Evolutionary conservation across 1,140 invertebrate genomes (phyloP).

Genomic region (Drosophila prosaltans): DNA sequence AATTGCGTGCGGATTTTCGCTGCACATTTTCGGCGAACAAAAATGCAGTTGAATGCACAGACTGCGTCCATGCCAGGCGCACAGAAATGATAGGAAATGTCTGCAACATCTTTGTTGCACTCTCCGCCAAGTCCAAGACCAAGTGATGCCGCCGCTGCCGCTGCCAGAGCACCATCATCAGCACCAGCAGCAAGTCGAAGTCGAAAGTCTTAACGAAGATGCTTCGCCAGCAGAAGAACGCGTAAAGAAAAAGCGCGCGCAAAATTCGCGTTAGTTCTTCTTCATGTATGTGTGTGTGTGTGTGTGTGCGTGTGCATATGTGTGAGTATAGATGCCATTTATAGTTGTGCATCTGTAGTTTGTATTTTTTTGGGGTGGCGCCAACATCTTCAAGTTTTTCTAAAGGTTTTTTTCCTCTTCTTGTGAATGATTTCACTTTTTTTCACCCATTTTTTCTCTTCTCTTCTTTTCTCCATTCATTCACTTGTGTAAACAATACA

Average conservation of each 20-base stretch:
- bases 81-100: constrained; percentile 56
- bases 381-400: constrained; percentile 61
- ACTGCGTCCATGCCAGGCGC: constrained; percentile 67
- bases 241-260: constrained; percentile 63
- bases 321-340: not conserved
- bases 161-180: constrained; percentile 11
- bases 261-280: constrained; percentile 59
- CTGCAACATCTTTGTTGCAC: constrained; percentile 52
- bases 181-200: constrained; percentile 30
- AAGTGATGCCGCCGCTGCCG: constrained; percentile 11
- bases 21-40: constrained; percentile 57
- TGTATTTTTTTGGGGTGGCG: constrained; percentile 29
- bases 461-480: not conserved
- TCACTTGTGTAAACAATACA: not conserved
- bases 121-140: constrained; percentile 25
- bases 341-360: not conserved
- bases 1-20: constrained; percentile 43
- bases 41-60: constrained; percentile 75
- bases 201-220: constrained; percentile 55
- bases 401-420: constrained; percentile 59
- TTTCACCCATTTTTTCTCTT: constrained; percentile 29
- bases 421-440: constrained; percentile 49
- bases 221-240: constrained; percentile 51
- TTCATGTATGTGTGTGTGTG: constrained; percentile 12
- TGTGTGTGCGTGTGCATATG: constrained; percentile 7